phyloP scores from a whole-genome alignment of 2,888 invertebrate genomes.

The Platypus cylindrus region DNA sequence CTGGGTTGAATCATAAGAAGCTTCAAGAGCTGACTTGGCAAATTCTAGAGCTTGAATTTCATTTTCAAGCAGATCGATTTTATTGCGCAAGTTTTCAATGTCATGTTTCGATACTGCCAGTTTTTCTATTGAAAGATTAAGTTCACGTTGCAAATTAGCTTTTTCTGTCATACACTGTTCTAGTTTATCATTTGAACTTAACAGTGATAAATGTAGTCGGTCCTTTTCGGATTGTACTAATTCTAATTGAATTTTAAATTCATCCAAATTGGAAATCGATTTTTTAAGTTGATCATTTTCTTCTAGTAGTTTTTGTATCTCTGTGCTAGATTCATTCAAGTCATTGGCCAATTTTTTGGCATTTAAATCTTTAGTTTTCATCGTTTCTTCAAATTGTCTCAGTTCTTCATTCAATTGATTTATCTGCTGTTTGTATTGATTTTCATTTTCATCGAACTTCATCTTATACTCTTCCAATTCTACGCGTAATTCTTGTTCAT shows the following conservation, averaged over 20 bases:
- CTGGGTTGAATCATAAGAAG: slow-evolving; percentile 17
- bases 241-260: neutral
- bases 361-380: neutral
- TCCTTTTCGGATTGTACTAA: slow-evolving; percentile 2
- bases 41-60: slow-evolving; percentile 16
- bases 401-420: slow-evolving; percentile 6
- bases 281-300: slow-evolving; percentile 8
- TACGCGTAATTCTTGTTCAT: slow-evolving; percentile 16
- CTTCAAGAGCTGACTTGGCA: slow-evolving; percentile 17
- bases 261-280: neutral
- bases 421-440: slow-evolving; percentile 10
- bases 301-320: slow-evolving; percentile 7
- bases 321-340: slow-evolving; percentile 2
- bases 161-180: slow-evolving; percentile 1
- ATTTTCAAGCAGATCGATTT: slow-evolving; percentile 12
- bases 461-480: slow-evolving; percentile 17
- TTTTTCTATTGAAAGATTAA: slow-evolving; percentile 1
- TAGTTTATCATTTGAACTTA: slow-evolving; percentile 1
- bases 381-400: neutral
- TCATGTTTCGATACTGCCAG: slow-evolving; percentile 16
- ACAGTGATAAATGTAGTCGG: neutral
- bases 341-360: neutral
- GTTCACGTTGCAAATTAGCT: neutral
- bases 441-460: slow-evolving; percentile 14
- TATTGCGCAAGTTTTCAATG: slow-evolving; percentile 26